Percentiles rank a stretch among this genome's conserved stretches.
phyloP scores from a whole-genome alignment of 1,140 invertebrate species.

The Ceratosolen fusciceps region DNA sequence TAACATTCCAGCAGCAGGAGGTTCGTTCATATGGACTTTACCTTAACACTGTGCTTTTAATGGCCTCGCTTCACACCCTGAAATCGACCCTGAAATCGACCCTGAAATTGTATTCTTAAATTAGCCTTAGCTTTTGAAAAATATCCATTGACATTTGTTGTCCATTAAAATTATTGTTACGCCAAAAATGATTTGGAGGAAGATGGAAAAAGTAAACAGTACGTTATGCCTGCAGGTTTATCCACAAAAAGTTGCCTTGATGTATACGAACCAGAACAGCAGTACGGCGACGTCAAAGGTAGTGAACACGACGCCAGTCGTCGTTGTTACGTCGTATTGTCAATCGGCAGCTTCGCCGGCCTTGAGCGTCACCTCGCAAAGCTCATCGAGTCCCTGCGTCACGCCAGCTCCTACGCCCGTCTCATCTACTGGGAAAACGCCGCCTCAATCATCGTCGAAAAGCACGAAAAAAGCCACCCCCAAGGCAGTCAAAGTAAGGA shows the following conservation, averaged over 20 bases:
- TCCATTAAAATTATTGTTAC: too few species aligned
- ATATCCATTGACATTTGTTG: too few species aligned
- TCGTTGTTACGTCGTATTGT: slow-evolving; percentile 75
- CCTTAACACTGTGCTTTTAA: too few species aligned
- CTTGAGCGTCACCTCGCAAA: slow-evolving; percentile 75
- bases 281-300: slow-evolving; percentile 60
- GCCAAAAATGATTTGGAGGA: too few species aligned
- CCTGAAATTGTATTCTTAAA: too few species aligned
- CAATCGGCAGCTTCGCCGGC: slow-evolving; percentile 76
- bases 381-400: slow-evolving; percentile 76
- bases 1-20: slow-evolving; percentile 59
- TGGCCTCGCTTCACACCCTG: too few species aligned
- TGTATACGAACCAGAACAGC: slow-evolving; percentile 70
- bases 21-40: background rate
- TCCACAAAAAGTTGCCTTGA: slow-evolving; percentile 65
- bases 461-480: slow-evolving; percentile 72
- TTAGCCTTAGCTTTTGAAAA: too few species aligned
- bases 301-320: slow-evolving; percentile 72
- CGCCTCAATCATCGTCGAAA: slow-evolving; percentile 68
- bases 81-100: too few species aligned
- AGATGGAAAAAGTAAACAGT: too few species aligned
- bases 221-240: slow-evolving; percentile 54
- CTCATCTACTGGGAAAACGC: slow-evolving; percentile 64
- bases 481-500: slow-evolving; percentile 74
- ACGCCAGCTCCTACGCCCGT: slow-evolving; percentile 71